A percentile compares a stretch with the other conserved stretches of the same genome.
Conservation (phyloP, 2,888 invertebrate species). For the Theretra japonica region DNA sequence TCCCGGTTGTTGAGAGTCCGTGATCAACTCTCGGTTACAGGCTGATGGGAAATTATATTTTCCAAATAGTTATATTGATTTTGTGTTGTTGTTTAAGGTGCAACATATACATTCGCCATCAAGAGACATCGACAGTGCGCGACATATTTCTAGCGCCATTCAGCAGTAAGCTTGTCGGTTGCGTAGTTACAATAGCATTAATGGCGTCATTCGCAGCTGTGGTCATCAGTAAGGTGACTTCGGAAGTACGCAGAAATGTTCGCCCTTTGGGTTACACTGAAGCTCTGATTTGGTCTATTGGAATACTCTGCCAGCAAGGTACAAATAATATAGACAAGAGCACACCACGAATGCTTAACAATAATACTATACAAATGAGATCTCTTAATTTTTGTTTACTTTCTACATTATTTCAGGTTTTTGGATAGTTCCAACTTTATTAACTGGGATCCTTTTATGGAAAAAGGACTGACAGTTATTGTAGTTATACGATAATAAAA, state of each 20-base stretch:
- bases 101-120: slow-evolving; percentile 86
- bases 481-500: no score
- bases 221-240: slow-evolving; percentile 76
- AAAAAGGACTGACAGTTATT: no score
- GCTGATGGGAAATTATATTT: no score
- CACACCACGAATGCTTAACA: no score
- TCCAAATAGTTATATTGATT: background rate
- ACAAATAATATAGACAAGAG: background rate
- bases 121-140: slow-evolving; percentile 85
- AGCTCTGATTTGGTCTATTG: slow-evolving; percentile 85
- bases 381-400: no score
- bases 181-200: slow-evolving; percentile 81
- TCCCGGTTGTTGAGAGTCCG: no score
- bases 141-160: slow-evolving; percentile 87
- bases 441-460: no score
- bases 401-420: no score
- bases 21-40: no score
- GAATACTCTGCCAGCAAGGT: slow-evolving; percentile 88
- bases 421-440: no score
- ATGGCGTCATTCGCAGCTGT: slow-evolving; percentile 79
- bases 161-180: slow-evolving; percentile 79
- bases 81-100: slow-evolving; percentile 67
- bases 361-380: no score
- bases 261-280: slow-evolving; percentile 77
- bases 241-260: slow-evolving; percentile 59